These are phyloP conservation scores for Macropis europaea DNA, from an alignment of 2,888 invertebrate species.

Conservation along the genomic window DNA sequence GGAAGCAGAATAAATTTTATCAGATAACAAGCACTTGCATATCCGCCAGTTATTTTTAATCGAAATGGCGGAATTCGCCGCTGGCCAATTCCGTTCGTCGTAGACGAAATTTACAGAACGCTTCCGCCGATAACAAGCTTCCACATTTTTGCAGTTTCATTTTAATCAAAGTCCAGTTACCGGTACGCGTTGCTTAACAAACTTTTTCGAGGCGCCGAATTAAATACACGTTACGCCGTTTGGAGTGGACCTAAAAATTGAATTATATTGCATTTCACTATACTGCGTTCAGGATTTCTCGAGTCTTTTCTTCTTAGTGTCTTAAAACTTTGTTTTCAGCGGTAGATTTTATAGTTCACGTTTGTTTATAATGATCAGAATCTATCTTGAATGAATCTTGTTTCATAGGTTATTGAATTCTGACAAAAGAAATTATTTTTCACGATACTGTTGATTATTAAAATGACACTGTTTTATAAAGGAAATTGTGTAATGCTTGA, in stretches of 20 bases:
- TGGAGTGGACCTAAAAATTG: constrained; percentile 13
- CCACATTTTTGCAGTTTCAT: constrained; percentile 35
- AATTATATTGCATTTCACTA: constrained; percentile 25
- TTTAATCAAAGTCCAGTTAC: constrained; percentile 50
- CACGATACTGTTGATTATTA: too few species aligned
- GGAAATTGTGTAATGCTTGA: too few species aligned
- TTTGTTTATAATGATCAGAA: too few species aligned
- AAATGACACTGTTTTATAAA: too few species aligned
- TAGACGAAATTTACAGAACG: not conserved
- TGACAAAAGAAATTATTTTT: too few species aligned
- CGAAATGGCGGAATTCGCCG: not conserved
- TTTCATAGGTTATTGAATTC: too few species aligned
- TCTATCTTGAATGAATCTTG: too few species aligned
- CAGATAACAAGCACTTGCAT: not conserved
- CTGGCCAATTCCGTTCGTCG: not conserved
- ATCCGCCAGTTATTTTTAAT: constrained; percentile 3
- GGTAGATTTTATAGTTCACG: too few species aligned
- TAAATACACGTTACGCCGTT: constrained; percentile 25
- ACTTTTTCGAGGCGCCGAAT: constrained; percentile 27
- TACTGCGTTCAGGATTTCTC: not conserved
- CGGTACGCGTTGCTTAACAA: constrained; percentile 1
- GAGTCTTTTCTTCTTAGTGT: not conserved
- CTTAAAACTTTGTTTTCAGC: too few species aligned
- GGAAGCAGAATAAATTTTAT: not conserved
- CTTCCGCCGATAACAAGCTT: constrained; percentile 16